Percentiles rank a stretch among this genome's conserved stretches.
Conservation (phyloP, 1,140 invertebrate species). For the Zeugodacus cucurbitae region DNA sequence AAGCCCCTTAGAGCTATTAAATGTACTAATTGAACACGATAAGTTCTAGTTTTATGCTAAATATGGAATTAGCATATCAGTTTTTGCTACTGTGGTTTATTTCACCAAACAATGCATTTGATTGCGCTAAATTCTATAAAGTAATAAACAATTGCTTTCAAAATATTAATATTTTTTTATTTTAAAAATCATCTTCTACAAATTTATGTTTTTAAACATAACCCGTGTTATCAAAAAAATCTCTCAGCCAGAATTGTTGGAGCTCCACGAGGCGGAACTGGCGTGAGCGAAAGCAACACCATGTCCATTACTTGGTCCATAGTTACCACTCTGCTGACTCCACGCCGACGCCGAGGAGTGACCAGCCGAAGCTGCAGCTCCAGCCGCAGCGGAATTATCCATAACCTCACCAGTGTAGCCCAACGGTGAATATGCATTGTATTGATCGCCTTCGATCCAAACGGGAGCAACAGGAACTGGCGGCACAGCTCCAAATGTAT, state of each 20-base stretch:
- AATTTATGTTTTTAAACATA: no score
- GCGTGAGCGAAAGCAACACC: neutral
- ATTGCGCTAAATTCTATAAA: no score
- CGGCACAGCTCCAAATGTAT: neutral
- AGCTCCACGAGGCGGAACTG: neutral
- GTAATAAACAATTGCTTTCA: no score
- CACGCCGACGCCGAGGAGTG: neutral
- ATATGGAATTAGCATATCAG: neutral
- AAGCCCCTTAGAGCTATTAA: neutral
- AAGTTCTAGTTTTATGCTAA: neutral
- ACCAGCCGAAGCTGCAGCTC: neutral
- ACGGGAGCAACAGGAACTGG: neutral
- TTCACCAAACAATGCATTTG: no score
- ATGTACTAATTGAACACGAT: neutral
- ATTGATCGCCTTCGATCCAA: neutral
- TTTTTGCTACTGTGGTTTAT: neutral
- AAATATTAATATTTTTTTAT: no score
- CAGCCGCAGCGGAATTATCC: neutral
- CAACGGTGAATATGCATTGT: neutral
- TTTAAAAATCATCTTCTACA: no score
- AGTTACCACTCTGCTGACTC: neutral
- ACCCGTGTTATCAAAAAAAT: neutral
- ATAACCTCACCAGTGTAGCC: neutral
- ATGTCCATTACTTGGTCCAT: neutral
- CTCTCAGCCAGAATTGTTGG: neutral